phyloP scores from a whole-genome alignment of 1,140 invertebrate genomes.

The Bursaphelenchus mucronatus region DNA sequence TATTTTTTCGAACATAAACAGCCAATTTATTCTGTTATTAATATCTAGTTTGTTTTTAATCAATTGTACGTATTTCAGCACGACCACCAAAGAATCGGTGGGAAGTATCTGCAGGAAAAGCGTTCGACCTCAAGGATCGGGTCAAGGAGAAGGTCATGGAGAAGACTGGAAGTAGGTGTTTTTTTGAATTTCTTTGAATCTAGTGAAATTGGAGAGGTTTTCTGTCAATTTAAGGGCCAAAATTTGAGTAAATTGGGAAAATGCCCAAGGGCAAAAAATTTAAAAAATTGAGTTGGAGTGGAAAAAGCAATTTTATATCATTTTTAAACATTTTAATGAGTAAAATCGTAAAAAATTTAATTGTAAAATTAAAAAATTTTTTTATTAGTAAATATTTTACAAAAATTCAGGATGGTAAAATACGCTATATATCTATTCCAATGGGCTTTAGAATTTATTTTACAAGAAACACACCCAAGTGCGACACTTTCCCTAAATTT shows the following conservation, averaged over 20 bases:
- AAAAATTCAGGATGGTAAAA: no score
- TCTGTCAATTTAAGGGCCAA: constrained; percentile 13
- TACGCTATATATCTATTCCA: no score
- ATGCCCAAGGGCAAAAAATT: constrained; percentile 1
- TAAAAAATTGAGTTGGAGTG: constrained; percentile 16
- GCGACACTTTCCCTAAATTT: no score
- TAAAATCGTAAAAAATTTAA: constrained; percentile 3
- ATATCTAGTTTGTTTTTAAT: background rate
- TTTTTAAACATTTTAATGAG: no score
- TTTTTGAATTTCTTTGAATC: constrained; percentile 16
- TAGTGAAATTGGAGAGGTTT: background rate
- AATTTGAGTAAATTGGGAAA: constrained; percentile 4
- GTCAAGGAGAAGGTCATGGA: constrained; percentile 53
- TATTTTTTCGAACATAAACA: background rate
- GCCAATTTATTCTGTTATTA: background rate
- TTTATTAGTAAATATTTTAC: no score
- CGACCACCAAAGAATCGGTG: constrained; percentile 48
- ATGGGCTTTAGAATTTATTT: no score
- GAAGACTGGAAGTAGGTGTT: constrained; percentile 54
- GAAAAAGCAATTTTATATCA: constrained; percentile 21
- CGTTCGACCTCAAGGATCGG: constrained; percentile 44
- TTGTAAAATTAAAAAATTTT: constrained; percentile 13
- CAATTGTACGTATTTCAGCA: constrained; percentile 30
- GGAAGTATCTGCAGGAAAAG: constrained; percentile 49
- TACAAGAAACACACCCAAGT: no score